A percentile compares a stretch with the other conserved stretches of the same genome.
phyloP scores from a whole-genome alignment of 2,888 invertebrate species.

The Acrocyrtus sp. region DNA sequence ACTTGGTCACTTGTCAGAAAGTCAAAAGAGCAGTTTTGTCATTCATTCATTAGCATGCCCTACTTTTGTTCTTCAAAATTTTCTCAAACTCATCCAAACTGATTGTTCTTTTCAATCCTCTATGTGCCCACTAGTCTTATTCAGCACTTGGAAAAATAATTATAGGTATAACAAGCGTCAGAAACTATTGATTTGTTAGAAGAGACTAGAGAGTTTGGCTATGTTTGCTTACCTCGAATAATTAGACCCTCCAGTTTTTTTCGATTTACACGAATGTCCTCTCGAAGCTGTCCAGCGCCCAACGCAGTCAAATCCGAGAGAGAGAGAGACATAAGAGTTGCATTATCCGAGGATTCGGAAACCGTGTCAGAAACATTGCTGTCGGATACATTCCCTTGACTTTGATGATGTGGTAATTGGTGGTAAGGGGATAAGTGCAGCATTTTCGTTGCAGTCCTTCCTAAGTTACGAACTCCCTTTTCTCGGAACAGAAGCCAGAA shows the following conservation, averaged over 20 bases:
- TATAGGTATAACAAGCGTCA: too few relatives aligned
- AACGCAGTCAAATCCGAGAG: slow-evolving; percentile 60
- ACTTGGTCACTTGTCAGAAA: too few relatives aligned
- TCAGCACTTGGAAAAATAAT: too few relatives aligned
- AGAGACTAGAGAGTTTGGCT: too few relatives aligned
- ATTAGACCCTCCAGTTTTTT: slow-evolving; percentile 63
- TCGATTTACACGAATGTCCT: slow-evolving; percentile 62
- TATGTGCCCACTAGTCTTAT: too few relatives aligned
- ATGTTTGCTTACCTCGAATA: slow-evolving; percentile 61
- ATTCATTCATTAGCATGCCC: slow-evolving; percentile 14
- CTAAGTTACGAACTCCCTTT: not conserved
- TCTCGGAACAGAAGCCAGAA: too few relatives aligned
- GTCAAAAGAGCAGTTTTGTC: too few relatives aligned
- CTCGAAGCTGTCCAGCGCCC: slow-evolving; percentile 61
- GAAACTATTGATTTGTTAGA: too few relatives aligned
- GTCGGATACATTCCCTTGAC: slow-evolving; percentile 53
- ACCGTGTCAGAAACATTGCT: slow-evolving; percentile 61
- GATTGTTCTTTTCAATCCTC: too few relatives aligned
- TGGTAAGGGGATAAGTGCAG: slow-evolving; percentile 46
- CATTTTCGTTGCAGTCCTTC: slow-evolving; percentile 40
- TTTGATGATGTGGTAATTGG: slow-evolving; percentile 49
- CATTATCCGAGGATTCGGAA: slow-evolving; percentile 63
- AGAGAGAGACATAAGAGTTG: slow-evolving; percentile 61
- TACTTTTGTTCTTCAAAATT: too few relatives aligned
- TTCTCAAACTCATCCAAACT: too few relatives aligned